Conservation (phyloP, 2,888 invertebrate species). For the Geophilus truncorum region DNA sequence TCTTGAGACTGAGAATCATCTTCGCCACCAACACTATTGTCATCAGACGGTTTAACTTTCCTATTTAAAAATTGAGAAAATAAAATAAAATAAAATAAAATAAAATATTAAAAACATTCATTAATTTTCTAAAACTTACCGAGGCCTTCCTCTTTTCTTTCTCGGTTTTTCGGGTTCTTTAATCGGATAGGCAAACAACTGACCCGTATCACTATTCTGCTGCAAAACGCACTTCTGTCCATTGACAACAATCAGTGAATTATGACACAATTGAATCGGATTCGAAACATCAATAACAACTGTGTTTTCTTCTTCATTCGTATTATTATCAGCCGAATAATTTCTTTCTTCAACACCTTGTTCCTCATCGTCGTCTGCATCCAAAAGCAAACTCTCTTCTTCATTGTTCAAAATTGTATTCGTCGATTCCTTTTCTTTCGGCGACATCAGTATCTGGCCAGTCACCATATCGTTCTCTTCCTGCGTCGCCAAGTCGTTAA, state of each 20-base stretch:
- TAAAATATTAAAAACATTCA: background rate
- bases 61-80: slow-evolving; percentile 5
- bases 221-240: slow-evolving; percentile 49
- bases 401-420: background rate
- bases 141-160: slow-evolving; percentile 39
- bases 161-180: slow-evolving; percentile 40
- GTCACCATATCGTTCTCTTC: background rate
- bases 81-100: background rate
- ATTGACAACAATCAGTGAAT: slow-evolving; percentile 46
- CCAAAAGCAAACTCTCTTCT: background rate
- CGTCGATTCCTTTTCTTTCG: background rate
- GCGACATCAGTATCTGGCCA: background rate
- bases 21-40: background rate
- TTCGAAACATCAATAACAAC: slow-evolving; percentile 41
- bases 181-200: slow-evolving; percentile 49
- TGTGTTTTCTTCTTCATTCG: slow-evolving; percentile 35
- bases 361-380: background rate
- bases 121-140: no score
- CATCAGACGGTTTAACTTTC: slow-evolving; percentile 14
- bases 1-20: slow-evolving; percentile 29
- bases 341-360: background rate
- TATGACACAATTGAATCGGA: slow-evolving; percentile 40
- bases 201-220: slow-evolving; percentile 46
- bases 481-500: background rate
- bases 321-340: slow-evolving; percentile 22